Percentiles rank a stretch among this genome's conserved stretches.
Evolutionary conservation across 1,140 invertebrate genomes (phyloP).

Genomic region (Whitmania pigra): DNA sequence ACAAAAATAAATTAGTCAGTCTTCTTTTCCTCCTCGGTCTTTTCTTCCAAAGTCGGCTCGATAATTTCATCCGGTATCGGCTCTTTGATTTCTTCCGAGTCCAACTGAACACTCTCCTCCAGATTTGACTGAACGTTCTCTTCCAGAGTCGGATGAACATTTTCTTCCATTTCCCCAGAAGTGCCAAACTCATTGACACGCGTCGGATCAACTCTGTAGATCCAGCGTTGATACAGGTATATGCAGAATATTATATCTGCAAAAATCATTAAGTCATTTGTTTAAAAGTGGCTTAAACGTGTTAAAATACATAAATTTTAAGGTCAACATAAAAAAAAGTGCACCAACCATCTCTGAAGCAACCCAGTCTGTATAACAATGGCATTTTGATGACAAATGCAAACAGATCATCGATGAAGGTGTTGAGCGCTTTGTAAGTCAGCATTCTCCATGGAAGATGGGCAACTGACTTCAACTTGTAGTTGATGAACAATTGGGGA

Average conservation of each 20-base stretch:
- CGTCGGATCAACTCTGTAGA: constrained; percentile 85
- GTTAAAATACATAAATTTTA: no score
- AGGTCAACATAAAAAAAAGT: no score
- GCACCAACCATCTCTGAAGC: constrained; percentile 75
- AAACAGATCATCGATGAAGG: constrained; percentile 98
- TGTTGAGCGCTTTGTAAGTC: constrained; percentile 99
- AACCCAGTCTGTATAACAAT: constrained; percentile 79
- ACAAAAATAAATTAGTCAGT: no score
- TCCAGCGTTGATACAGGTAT: constrained; percentile 94
- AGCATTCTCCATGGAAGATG: constrained; percentile 98
- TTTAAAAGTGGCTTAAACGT: background rate
- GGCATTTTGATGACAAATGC: constrained; percentile 99
- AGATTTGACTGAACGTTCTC: no score
- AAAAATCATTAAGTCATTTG: constrained; percentile 32
- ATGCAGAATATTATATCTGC: constrained; percentile 94
- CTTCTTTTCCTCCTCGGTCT: no score
- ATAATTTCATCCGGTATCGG: no score
- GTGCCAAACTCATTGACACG: constrained; percentile 92
- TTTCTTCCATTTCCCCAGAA: constrained; percentile 44
- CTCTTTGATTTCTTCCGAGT: no score
- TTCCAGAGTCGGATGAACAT: constrained; percentile 3
- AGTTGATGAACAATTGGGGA: constrained; percentile 96
- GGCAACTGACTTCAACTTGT: constrained; percentile 95
- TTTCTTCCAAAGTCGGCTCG: no score
- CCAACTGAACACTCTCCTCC: no score